Evolutionary conservation across 92 coral and sea anemone genomes (phyloP).

Genomic region (Virgularia gustaviana): DNA sequence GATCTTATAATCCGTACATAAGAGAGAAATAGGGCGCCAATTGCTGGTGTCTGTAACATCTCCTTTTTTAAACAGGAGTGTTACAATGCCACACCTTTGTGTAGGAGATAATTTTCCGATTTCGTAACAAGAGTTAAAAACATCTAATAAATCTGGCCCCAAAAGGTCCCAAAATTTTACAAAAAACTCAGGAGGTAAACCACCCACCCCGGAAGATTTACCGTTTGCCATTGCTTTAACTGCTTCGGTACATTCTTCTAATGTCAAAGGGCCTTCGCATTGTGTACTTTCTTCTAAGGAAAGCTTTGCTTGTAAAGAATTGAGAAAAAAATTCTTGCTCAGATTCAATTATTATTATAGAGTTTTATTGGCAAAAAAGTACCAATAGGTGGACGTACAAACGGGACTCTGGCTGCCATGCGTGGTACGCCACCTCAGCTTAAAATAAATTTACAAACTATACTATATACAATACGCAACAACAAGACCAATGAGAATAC

Average conservation of each 20-base stretch:
- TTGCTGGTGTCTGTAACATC: slow-evolving; percentile 27
- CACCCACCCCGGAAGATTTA: slow-evolving; percentile 57
- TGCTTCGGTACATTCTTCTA: slow-evolving; percentile 27
- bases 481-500: no score
- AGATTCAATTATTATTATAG: background rate
- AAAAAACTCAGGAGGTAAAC: slow-evolving; percentile 60
- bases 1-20: slow-evolving; percentile 57
- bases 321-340: background rate
- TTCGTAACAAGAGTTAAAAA: slow-evolving; percentile 8
- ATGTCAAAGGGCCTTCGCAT: slow-evolving; percentile 47
- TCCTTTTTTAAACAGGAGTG: slow-evolving; percentile 51
- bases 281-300: background rate
- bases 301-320: background rate
- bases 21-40: slow-evolving; percentile 59
- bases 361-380: no score
- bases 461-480: no score
- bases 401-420: no score
- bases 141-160: slow-evolving; percentile 40
- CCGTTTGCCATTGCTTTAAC: slow-evolving; percentile 31
- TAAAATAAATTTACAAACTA: no score
- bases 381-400: no score
- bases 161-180: slow-evolving; percentile 40
- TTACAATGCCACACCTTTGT: slow-evolving; percentile 39
- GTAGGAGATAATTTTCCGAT: slow-evolving; percentile 13
- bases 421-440: no score